Evolutionary conservation across 2,113 vertebrate genomes (phyloP), one percentile per base, ranked within the genome.

Genomic region (Martes martes): DNA sequence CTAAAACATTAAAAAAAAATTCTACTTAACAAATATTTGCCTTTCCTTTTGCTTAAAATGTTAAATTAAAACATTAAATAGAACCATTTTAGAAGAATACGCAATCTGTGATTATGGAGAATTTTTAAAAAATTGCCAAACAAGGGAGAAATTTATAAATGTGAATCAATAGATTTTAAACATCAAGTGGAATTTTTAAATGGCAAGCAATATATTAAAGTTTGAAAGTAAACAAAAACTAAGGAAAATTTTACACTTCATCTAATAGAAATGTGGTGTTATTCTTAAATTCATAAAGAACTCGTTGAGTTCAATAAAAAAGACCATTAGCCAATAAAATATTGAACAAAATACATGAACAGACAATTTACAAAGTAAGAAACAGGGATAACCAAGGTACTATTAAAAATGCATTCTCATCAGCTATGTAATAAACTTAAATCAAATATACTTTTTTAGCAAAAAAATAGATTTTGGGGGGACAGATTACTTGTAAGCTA

Each of bases 101-200:
- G 7, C 73, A 93, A 55, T 88, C 9, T 92, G 4, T 78, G 8
- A 67, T 45, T 47, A 1, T 50, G 4, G 28, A 88, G 45, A 67
- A 47, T 85, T 50, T 52, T 79, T 83, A 4, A 47, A 92, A 94
- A 93, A 91, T 50, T 82, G 95, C 11, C 57, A 50, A 69, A 21
- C 7, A 71, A 78, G 42, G 2, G 26, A 94, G 28, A 6, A 85
- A 95, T 81, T 85, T 28, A 61, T 23, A 94, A 82, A 19, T 19
- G 14, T 85, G 57, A 61, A 50, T 6, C 19, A 73, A 16, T 23
- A 89, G n/a, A 67, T 85, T 95, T 82, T 52, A 65, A 82, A n/a
- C 28, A 89, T 91, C 82, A 93, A 89, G 81, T 91, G 0, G 21
- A 88, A 85, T 95, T 93, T 93, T 18, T 63, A 96, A 81, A 78